Base-by-base conservation (phyloP, 2,888 invertebrate species). In the Sinelater perroti region DNA sequence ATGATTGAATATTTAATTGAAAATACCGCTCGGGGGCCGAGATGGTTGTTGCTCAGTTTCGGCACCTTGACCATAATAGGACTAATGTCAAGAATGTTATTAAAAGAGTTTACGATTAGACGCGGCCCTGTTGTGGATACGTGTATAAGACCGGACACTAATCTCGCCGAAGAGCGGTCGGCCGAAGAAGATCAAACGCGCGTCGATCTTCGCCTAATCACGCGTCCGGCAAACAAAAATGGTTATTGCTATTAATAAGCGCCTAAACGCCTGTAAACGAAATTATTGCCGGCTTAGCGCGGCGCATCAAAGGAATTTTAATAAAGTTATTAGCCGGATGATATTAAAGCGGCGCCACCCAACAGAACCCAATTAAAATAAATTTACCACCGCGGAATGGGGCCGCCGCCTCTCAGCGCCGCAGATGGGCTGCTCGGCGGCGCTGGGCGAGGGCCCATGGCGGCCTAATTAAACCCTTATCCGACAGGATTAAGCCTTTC, bases 241-340 rank as follows among this genome's bases (percentile, higher is more conserved):
- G 17, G 11, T 24, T 18, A 26, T 28, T 21, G 14, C 18, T 50
- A 45, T 53, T 53, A 53, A 53, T 46, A 54, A 46, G 46, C 46
- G 33, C 21, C 46, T 46, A 46, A 46, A 55, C n/a, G 24, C 26
- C 49, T 30, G 40, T 47, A 49, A 55, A 47, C 47, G 47, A 47
- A 50, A 56, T 50, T 49, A 56, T 50, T 56, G 56, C 33, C 45
- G 46, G 47, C 38, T 30, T 47, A 52, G 52, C n/a, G 51, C 55
- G 58, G 51, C 36, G 28, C 44, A 42, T 59, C 56, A 62, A 62
- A 60, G 31, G 52, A 62, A 62, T 60, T 56, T 67, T 70, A 72
- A 72, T 72, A 69, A 70, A 70, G 68, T 69, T 70, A 72, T 72
- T 71, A 72, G 70, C 70, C 60, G 67, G 70, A 66, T 69, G 68